Conservation (phyloP, 1,140 invertebrate species). For the Anoplophora glabripennis region DNA sequence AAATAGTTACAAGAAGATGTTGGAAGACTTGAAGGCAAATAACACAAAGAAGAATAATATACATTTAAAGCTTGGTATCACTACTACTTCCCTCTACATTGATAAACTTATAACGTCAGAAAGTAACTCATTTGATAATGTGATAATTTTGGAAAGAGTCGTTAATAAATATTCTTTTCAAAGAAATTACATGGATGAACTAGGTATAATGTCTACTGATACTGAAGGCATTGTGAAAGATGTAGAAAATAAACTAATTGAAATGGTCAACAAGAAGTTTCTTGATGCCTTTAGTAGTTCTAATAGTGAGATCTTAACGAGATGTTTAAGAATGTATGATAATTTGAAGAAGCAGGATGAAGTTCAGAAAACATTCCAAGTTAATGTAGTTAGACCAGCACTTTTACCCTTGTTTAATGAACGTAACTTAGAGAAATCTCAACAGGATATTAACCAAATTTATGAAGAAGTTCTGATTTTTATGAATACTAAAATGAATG, state of each 20-base stretch:
- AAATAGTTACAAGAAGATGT: slow-evolving; percentile 26
- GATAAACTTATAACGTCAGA: slow-evolving; percentile 32
- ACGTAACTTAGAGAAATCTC: slow-evolving; percentile 59
- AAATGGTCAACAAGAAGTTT: slow-evolving; percentile 60
- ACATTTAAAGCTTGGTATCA: slow-evolving; percentile 35
- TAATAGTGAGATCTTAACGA: slow-evolving; percentile 55
- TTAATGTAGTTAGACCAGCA: slow-evolving; percentile 68
- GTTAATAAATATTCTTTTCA: slow-evolving; percentile 60
- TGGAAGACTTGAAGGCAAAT: slow-evolving; percentile 33
- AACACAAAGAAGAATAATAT: slow-evolving; percentile 31
- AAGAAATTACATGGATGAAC: slow-evolving; percentile 63
- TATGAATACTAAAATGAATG: slow-evolving; percentile 62
- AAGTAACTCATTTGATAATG: slow-evolving; percentile 28
- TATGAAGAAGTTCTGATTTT: slow-evolving; percentile 72
- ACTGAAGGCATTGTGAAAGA: slow-evolving; percentile 48
- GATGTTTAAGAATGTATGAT: slow-evolving; percentile 65
- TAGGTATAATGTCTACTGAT: slow-evolving; percentile 53
- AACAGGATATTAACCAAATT: slow-evolving; percentile 70
- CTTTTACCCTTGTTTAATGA: slow-evolving; percentile 75
- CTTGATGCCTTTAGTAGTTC: slow-evolving; percentile 58
- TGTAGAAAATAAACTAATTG: slow-evolving; percentile 56
- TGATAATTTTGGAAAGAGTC: slow-evolving; percentile 52
- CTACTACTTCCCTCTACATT: slow-evolving; percentile 33
- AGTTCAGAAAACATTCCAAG: slow-evolving; percentile 69
- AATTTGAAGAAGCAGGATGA: slow-evolving; percentile 65